These are phyloP conservation scores for Drosophila prosaltans DNA, from an alignment of 1,140 invertebrate species.

Conservation along the genomic window DNA sequence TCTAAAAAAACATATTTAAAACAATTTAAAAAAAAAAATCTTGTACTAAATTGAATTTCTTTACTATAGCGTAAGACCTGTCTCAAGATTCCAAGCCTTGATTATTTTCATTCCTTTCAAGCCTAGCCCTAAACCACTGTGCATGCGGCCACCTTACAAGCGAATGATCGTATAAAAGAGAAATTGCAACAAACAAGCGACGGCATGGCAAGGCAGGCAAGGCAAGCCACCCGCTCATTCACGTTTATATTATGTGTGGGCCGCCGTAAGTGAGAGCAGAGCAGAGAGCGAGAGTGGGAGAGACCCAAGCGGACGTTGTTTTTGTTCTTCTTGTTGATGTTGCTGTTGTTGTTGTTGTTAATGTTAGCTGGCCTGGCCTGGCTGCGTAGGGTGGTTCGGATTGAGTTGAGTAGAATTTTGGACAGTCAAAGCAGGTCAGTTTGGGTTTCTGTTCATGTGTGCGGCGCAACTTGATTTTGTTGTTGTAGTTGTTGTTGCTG, in stretches of 20 bases:
- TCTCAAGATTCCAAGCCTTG: too few species aligned
- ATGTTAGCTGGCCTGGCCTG: neutral
- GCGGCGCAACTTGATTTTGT: constrained; percentile 72
- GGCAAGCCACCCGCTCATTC: constrained; percentile 73
- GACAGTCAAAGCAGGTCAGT: constrained; percentile 70
- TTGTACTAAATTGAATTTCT: too few species aligned
- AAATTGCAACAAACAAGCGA: constrained; percentile 75
- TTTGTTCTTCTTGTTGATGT: neutral
- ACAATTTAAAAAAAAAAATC: too few species aligned
- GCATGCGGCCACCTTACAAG: constrained; percentile 70
- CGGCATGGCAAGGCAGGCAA: constrained; percentile 36
- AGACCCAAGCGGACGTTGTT: constrained; percentile 24
- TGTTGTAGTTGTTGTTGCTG: constrained; percentile 47
- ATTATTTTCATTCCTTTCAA: neutral
- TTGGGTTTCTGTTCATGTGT: constrained; percentile 40
- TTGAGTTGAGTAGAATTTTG: constrained; percentile 62
- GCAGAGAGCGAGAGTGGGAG: constrained; percentile 65
- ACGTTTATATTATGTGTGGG: constrained; percentile 63
- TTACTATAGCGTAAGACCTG: too few species aligned
- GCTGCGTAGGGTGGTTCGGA: constrained; percentile 65
- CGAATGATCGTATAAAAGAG: constrained; percentile 78
- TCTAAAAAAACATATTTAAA: too few species aligned
- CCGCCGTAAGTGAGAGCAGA: constrained; percentile 34
- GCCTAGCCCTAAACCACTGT: constrained; percentile 34
- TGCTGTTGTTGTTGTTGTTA: neutral